phyloP scores from a whole-genome alignment of 2,113 vertebrate species.

The Vidua macroura region DNA sequence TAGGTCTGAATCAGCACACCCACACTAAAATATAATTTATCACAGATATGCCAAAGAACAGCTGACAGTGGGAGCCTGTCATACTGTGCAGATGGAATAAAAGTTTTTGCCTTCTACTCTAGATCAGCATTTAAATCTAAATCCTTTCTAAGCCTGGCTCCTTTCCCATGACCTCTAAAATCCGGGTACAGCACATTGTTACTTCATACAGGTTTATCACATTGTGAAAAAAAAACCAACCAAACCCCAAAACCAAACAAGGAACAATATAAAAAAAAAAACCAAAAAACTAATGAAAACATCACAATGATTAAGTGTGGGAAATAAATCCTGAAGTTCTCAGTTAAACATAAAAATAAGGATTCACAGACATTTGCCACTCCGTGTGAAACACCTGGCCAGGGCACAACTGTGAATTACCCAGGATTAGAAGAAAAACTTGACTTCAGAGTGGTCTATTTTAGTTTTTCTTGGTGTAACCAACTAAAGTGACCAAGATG shows the following conservation, averaged over 20 bases:
- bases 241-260: neutral
- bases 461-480: neutral
- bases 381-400: neutral
- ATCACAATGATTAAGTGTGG: neutral
- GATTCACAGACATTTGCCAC: neutral
- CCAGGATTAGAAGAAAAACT: constrained; percentile 10
- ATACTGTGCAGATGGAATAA: neutral
- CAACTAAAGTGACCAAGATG: neutral
- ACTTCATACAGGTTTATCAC: neutral
- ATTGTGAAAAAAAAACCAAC: neutral
- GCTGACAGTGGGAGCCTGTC: neutral
- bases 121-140: constrained; percentile 22
- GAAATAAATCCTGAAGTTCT: neutral
- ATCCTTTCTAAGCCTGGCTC: constrained; percentile 1
- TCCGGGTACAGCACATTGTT: neutral
- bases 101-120: neutral
- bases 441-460: neutral
- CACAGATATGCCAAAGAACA: neutral
- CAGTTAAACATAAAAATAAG: neutral
- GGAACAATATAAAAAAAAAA: neutral
- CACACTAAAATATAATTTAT: neutral
- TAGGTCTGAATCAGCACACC: neutral
- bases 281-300: neutral
- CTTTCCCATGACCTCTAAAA: constrained; percentile 35
- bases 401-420: neutral